Percentiles rank a stretch among this genome's conserved stretches.
Evolutionary conservation across 2,113 vertebrate species (phyloP).

Genomic region (Daphoenositta chrysoptera): DNA sequence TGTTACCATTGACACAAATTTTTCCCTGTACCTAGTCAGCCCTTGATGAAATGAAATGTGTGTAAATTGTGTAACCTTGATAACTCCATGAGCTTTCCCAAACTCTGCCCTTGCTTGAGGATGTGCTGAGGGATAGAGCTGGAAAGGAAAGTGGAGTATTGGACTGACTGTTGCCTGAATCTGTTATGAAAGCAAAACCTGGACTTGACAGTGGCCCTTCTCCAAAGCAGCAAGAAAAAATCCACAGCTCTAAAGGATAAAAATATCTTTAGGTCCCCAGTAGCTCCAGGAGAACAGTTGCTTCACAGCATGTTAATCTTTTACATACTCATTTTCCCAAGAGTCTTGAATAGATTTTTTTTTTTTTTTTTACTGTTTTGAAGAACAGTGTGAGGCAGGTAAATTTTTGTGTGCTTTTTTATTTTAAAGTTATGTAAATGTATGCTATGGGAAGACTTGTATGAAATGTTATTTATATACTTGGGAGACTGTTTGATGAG

Average conservation of each 20-base stretch:
- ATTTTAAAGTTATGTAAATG: conserved; percentile 5
- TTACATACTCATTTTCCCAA: neutral
- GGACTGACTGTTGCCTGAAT: neutral
- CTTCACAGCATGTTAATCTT: neutral
- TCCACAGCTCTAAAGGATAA: neutral
- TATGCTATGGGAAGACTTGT: neutral
- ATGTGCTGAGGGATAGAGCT: neutral
- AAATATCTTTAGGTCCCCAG: neutral
- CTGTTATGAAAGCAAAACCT: neutral
- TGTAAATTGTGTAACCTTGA: neutral
- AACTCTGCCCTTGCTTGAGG: neutral
- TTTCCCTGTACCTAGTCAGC: neutral
- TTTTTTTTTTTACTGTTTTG: neutral
- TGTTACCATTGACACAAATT: neutral
- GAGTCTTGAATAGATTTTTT: neutral
- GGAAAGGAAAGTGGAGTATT: neutral
- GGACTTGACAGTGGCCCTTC: neutral
- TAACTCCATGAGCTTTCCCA: neutral
- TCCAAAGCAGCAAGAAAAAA: neutral
- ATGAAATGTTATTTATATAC: conserved; percentile 24
- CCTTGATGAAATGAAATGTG: neutral
- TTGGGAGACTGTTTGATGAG: neutral
- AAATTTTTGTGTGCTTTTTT: neutral
- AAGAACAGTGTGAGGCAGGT: neutral
- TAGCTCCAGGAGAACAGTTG: neutral